phyloP scores from a whole-genome alignment of 2,888 invertebrate species.

The Sylvicola cinctus region DNA sequence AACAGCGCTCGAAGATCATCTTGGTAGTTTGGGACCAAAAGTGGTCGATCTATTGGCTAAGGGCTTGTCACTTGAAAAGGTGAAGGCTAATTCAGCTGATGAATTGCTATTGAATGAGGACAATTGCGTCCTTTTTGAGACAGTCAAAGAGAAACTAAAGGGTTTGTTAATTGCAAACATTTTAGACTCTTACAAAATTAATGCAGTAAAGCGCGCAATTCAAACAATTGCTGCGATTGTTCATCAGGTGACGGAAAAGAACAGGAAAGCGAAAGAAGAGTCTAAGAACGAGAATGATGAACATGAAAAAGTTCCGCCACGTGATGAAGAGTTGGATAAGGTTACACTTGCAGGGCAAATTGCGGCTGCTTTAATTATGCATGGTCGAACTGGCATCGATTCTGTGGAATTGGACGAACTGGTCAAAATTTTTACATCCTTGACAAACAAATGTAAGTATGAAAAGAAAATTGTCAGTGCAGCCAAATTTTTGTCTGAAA shows the following conservation, averaged over 20 bases:
- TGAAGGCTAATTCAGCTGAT: constrained; percentile 50
- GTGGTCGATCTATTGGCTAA: constrained; percentile 54
- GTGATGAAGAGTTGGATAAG: constrained; percentile 52
- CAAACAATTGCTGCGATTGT: constrained; percentile 55
- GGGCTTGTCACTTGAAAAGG: constrained; percentile 57
- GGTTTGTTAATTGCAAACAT: constrained; percentile 54
- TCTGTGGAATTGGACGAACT: constrained; percentile 58
- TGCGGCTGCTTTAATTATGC: constrained; percentile 54
- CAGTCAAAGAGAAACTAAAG: constrained; percentile 68
- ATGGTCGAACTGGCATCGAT: constrained; percentile 63
- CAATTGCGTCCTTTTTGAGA: constrained; percentile 58
- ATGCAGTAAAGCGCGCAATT: constrained; percentile 52
- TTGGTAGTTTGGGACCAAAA: constrained; percentile 69
- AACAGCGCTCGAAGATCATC: constrained; percentile 60
- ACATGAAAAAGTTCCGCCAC: constrained; percentile 30
- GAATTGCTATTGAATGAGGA: constrained; percentile 49
- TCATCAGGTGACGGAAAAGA: constrained; percentile 36
- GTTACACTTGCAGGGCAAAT: constrained; percentile 62
- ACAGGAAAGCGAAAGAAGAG: constrained; percentile 17
- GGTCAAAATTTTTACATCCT: constrained; percentile 56
- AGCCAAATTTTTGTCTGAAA: background rate
- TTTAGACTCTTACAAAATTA: constrained; percentile 34
- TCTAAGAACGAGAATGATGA: constrained; percentile 7
- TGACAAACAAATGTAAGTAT: constrained; percentile 37
- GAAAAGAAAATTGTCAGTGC: constrained; percentile 3